Percentiles rank a stretch among this genome's conserved stretches.
Evolutionary conservation across 2,888 invertebrate genomes (phyloP).

Genomic region (Heliconius sara): DNA sequence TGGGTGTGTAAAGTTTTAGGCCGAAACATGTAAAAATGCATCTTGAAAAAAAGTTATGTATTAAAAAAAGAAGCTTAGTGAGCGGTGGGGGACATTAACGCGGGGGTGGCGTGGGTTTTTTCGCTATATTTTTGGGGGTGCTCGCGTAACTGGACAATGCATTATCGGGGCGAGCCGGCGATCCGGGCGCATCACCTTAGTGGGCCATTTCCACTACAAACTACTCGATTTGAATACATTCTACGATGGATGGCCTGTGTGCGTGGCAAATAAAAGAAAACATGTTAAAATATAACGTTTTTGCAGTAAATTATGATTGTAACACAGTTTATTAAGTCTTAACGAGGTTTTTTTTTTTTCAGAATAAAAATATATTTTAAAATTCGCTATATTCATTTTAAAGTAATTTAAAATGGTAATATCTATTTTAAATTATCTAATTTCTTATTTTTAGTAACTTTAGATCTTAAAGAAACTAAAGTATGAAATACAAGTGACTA

Average conservation of each 20-base stretch:
- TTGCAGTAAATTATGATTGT: background rate
- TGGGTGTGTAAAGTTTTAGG: constrained; percentile 85
- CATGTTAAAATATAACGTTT: background rate
- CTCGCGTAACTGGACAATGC: constrained; percentile 80
- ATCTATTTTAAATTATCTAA: too few relatives aligned
- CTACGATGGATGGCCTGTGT: constrained; percentile 32
- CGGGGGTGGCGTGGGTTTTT: constrained; percentile 81
- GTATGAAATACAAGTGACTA: background rate
- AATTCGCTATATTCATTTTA: background rate
- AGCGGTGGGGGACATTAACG: constrained; percentile 81
- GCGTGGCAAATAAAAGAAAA: constrained; percentile 14
- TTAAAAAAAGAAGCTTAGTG: constrained; percentile 84
- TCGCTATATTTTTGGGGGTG: constrained; percentile 83
- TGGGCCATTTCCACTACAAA: constrained; percentile 68
- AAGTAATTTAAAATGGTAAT: background rate
- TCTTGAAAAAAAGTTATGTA: constrained; percentile 85
- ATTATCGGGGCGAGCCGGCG: constrained; percentile 73
- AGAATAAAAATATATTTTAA: background rate
- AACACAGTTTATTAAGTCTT: background rate
- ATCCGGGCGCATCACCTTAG: constrained; percentile 75
- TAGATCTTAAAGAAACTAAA: background rate
- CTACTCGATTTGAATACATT: constrained; percentile 60
- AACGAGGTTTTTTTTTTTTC: too few relatives aligned
- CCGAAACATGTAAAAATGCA: constrained; percentile 85
- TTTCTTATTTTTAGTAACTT: too few relatives aligned